These are phyloP conservation scores for Circaetus cinerascens DNA, from an alignment of 2,113 vertebrate species.

Conservation along the genomic window DNA sequence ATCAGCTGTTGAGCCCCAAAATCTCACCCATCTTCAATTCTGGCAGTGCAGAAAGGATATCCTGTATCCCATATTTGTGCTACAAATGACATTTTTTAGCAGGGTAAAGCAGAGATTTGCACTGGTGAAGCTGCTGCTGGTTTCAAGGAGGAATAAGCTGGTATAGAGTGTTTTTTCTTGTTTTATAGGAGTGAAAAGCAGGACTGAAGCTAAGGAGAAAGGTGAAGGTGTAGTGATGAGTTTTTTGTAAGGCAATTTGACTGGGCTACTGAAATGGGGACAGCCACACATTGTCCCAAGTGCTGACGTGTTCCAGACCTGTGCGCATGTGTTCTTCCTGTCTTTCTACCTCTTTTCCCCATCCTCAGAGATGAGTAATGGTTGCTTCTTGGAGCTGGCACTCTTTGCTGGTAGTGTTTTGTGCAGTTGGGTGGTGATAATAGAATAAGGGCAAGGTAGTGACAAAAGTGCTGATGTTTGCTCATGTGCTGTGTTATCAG, in stretches of 20 bases:
- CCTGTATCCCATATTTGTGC: background rate
- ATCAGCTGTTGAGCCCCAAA: background rate
- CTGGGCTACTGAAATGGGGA: background rate
- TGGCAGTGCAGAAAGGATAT: background rate
- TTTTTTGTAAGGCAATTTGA: background rate
- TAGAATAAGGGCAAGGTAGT: background rate
- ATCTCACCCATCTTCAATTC: background rate
- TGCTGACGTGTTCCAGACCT: conserved; percentile 36
- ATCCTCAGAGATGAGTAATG: background rate
- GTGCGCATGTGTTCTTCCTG: conserved; percentile 19
- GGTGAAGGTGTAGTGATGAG: background rate
- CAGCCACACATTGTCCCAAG: background rate
- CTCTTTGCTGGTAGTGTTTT: background rate
- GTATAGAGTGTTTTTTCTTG: background rate
- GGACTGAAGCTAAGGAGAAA: background rate
- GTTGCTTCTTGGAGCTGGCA: background rate
- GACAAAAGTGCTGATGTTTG: background rate
- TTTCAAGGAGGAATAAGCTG: background rate
- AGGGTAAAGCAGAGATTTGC: background rate
- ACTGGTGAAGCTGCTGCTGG: background rate
- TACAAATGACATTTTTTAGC: background rate
- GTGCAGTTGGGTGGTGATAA: background rate
- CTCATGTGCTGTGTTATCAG: background rate
- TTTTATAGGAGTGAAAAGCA: background rate
- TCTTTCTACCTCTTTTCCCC: background rate